Evolutionary conservation across 2,888 invertebrate species (phyloP), one percentile per base, ranked within the genome.

Genomic region (Ochropleura plecta): DNA sequence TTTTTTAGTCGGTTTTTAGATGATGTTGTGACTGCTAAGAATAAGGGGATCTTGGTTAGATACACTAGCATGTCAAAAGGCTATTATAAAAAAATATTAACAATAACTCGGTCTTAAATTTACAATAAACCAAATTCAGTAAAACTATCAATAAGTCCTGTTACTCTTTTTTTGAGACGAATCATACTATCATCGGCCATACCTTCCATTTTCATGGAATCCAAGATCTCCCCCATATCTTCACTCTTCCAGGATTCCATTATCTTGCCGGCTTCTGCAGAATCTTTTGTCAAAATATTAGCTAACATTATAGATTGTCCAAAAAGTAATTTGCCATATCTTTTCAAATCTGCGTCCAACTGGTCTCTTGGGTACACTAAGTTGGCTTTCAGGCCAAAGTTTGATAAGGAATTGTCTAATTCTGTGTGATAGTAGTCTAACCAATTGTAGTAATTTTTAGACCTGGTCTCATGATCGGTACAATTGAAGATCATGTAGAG

Each of bases 401-500:
- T 82, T 0, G 76, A 70, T 12, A 91, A 76, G 0, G 78, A 79
- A 1, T 86, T 86, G 12, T 88, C 88, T 48, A 91, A 76, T 69
- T 87, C 84, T 6, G 71, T 44, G 63, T 91, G 83, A 59, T 91
- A 91, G 51, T 85, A 86, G 66, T 91, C 88, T 1, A 91, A 75
- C 90, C 91, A 91, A n/a, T 86, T 88, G 14, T 89, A 64, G 57
- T 83, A 92, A 40, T 91, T 75, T 12, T 88, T 70, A 0, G 46
- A 60, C 42, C 92, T 88, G 5, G 84, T 84, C 7, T 86, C 85
- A 42, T 92, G 79, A 64, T 91, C 87, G 0, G 92, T 91, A 63
- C 91, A 90, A 74, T 89, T 91, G 44, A 86, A 81, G 51, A 87
- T 85, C 80, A 79, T 84, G 81, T 90, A 92, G 16, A 90, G 81